phyloP scores from a whole-genome alignment of 2,888 invertebrate species.

The Apantesis nais region DNA sequence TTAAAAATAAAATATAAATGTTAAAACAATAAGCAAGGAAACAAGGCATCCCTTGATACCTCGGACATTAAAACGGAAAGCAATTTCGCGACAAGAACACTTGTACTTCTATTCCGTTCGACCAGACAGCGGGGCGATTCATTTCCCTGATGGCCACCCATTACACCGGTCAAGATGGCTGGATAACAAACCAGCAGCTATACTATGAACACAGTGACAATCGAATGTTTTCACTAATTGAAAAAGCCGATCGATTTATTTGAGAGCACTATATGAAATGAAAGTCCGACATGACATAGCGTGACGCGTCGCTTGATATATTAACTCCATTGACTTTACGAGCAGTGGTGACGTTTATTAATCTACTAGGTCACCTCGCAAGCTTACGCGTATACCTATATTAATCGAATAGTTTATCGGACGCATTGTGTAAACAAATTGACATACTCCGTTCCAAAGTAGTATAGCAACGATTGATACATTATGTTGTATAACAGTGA shows the following conservation, averaged over 20 bases:
- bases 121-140: constrained; percentile 72
- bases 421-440: constrained; percentile 56
- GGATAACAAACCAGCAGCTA: constrained; percentile 83
- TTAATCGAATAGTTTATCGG: constrained; percentile 64
- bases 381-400: constrained; percentile 63
- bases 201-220: constrained; percentile 83
- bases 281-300: constrained; percentile 68
- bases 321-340: constrained; percentile 81
- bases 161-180: constrained; percentile 83
- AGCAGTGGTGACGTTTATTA: constrained; percentile 77
- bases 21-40: constrained; percentile 60
- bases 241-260: constrained; percentile 81
- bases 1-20: constrained; percentile 49
- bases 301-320: constrained; percentile 78
- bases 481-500: not conserved
- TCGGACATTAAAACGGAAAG: constrained; percentile 72
- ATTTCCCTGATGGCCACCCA: constrained; percentile 83
- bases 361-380: constrained; percentile 68
- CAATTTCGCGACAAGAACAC: constrained; percentile 73
- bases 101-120: constrained; percentile 68
- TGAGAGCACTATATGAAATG: constrained; percentile 83
- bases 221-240: constrained; percentile 84
- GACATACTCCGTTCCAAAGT: constrained; percentile 5
- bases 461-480: constrained; percentile 7
- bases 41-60: constrained; percentile 65